Evolutionary conservation across 1,140 invertebrate species (phyloP).

Genomic region (Drosophila varians): DNA sequence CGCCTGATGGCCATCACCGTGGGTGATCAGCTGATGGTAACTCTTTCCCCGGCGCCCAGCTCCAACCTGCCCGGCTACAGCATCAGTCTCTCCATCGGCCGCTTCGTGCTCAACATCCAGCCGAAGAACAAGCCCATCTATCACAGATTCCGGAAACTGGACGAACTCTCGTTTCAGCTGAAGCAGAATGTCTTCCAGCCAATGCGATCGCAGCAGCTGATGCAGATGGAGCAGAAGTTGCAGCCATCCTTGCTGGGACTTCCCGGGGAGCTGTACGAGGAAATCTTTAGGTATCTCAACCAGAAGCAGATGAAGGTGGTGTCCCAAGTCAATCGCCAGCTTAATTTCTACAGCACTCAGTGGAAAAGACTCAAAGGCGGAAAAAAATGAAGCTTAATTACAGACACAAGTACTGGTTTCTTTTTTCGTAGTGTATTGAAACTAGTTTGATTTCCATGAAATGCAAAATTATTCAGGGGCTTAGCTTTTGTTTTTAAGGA

Average conservation of each 20-base stretch:
- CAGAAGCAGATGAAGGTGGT: constrained; percentile 57
- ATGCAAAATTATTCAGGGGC: no score
- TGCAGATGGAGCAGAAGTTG: constrained; percentile 21
- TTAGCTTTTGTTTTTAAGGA: no score
- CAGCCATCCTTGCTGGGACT: constrained; percentile 59
- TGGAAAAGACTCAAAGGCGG: neutral
- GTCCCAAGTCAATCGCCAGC: constrained; percentile 58
- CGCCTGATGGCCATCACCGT: constrained; percentile 43
- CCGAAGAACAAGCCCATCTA: constrained; percentile 44
- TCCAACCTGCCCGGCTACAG: constrained; percentile 50
- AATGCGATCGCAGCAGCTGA: constrained; percentile 60
- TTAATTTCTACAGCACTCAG: constrained; percentile 29
- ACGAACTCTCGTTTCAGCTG: constrained; percentile 53
- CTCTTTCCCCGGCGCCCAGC: constrained; percentile 41
- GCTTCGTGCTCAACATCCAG: constrained; percentile 62
- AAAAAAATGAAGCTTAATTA: neutral
- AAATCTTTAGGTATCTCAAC: constrained; percentile 61
- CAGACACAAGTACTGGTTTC: neutral
- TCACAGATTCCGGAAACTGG: constrained; percentile 60
- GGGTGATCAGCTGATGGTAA: constrained; percentile 69
- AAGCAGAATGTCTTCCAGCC: constrained; percentile 72
- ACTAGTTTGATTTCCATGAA: constrained; percentile 6
- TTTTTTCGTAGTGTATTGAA: neutral
- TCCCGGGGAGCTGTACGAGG: constrained; percentile 53
- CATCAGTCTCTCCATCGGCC: constrained; percentile 57